Evolutionary conservation across 2,797 vertebrate genomes (phyloP), one percentile per base, ranked within the genome.

Genomic region (Echeneis naucrates): DNA sequence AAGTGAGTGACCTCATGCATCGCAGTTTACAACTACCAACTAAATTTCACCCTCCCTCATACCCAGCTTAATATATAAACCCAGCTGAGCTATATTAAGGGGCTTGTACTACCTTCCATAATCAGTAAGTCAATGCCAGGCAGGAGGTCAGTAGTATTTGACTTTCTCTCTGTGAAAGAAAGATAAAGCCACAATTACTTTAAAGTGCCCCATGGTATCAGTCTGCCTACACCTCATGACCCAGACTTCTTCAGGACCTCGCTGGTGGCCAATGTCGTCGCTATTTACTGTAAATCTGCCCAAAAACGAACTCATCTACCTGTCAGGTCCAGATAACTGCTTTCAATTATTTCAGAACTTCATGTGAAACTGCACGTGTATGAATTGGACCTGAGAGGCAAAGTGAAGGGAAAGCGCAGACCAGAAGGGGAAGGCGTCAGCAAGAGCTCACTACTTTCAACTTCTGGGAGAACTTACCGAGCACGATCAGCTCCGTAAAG

Each of bases 51-150:
- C 44, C 19, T 27, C n/a, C 13, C 11, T 54, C 27, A 30, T 6
- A 64, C 0, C 10, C 8, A 21, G 56, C 21, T 40, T 52, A 33
- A 50, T 7, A 75, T n/a, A n/a, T n/a, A n/a, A n/a, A 66, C 10
- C 67, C 23, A 12, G 45, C 74, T 63, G 13, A 59, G 26, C 75
- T 86, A 81, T 59, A 87, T 84, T 68, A 88, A 84, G 13, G 50
- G 62, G 52, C 83, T 87, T 90, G 87, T 97, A 97, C 95, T 97
- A 98, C 96, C 97, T 97, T 96, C 95, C 95, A 98, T 95, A 90
- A 95, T 89, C 95, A 96, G 96, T 95, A 97, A 96, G 94, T 97
- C 95, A 97, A 97, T 95, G 94, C 92, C 97, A 94, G 97, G 96
- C 94, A 98, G 96, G 91, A 97, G 95, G 93, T 97, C 96, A 92